Evolutionary conservation across 2,113 vertebrate genomes (phyloP).

Genomic region (Danio rerio): DNA sequence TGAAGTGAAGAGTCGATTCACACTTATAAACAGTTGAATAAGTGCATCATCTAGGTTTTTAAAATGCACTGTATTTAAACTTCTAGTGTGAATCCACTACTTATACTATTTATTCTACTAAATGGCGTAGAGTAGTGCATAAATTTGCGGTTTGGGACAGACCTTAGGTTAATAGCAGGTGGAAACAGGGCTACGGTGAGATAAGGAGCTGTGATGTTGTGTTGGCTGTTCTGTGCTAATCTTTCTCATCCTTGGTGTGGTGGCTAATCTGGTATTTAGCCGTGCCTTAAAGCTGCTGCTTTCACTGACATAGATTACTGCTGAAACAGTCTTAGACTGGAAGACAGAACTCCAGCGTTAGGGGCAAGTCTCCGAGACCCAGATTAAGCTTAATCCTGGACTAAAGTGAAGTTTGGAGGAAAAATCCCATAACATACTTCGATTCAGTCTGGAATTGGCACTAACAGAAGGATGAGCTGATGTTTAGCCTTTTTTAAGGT

Average conservation of each 20-base stretch:
- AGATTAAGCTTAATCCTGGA: constrained; percentile 19
- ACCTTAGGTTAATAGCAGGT: too few species aligned
- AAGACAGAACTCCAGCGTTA: not conserved
- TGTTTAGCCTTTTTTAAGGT: not conserved
- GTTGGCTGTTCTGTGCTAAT: not conserved
- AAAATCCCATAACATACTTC: constrained; percentile 1
- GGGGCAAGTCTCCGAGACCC: not conserved
- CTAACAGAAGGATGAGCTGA: not conserved
- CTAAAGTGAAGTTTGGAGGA: not conserved
- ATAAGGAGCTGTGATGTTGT: not conserved
- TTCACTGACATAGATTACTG: constrained; percentile 51
- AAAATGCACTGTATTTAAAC: too few species aligned
- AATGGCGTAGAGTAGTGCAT: too few species aligned
- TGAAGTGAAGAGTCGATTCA: too few species aligned
- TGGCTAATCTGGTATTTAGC: constrained; percentile 51
- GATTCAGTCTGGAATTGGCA: not conserved
- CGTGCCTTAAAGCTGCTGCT: constrained; percentile 46
- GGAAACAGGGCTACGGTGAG: too few species aligned
- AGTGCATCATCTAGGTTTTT: too few species aligned
- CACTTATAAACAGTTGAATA: too few species aligned
- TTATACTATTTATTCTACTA: too few species aligned
- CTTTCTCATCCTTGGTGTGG: constrained; percentile 30
- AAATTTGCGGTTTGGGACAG: too few species aligned
- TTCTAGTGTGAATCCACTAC: too few species aligned
- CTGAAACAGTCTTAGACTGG: constrained; percentile 6